Percentiles rank a stretch among this genome's conserved stretches.
phyloP scores from a whole-genome alignment of 1,140 invertebrate species.

The Hermatobates lingyangjiaoensis region DNA sequence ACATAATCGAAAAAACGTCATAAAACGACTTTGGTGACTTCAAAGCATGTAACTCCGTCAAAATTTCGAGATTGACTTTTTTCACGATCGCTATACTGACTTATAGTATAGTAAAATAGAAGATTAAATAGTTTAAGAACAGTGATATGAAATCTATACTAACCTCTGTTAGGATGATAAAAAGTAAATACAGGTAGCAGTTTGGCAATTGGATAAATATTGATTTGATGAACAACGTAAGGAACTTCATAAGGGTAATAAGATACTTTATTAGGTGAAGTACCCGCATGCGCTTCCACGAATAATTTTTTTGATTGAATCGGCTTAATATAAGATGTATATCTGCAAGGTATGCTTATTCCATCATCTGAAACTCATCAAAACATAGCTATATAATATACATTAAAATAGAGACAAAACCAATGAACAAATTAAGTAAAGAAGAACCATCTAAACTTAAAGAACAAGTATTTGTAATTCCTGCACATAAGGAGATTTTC shows the following conservation, averaged over 20 bases:
- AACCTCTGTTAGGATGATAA: constrained; percentile 62
- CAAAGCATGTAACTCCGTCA: too few relatives aligned
- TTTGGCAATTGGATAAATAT: constrained; percentile 62
- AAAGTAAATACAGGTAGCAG: constrained; percentile 74
- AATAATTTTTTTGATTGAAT: constrained; percentile 60
- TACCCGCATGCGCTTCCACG: constrained; percentile 40
- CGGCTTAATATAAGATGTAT: constrained; percentile 80
- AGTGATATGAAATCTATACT: too few relatives aligned
- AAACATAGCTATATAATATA: constrained; percentile 12
- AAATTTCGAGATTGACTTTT: too few relatives aligned
- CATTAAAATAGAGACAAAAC: constrained; percentile 2
- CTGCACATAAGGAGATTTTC: too few relatives aligned
- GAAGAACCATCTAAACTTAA: too few relatives aligned
- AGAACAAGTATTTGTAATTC: too few relatives aligned
- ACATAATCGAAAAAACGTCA: too few relatives aligned
- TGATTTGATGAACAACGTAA: constrained; percentile 85
- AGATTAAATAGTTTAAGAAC: too few relatives aligned
- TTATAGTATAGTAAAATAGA: too few relatives aligned
- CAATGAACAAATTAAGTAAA: not conserved
- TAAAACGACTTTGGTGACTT: too few relatives aligned
- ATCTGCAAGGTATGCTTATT: constrained; percentile 78
- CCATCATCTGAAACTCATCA: constrained; percentile 42
- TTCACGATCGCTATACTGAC: too few relatives aligned
- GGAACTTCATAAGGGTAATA: constrained; percentile 59
- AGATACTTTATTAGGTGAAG: constrained; percentile 36